Conservation (phyloP, 2,113 vertebrate species). For the Thryonomys swinderianus region DNA sequence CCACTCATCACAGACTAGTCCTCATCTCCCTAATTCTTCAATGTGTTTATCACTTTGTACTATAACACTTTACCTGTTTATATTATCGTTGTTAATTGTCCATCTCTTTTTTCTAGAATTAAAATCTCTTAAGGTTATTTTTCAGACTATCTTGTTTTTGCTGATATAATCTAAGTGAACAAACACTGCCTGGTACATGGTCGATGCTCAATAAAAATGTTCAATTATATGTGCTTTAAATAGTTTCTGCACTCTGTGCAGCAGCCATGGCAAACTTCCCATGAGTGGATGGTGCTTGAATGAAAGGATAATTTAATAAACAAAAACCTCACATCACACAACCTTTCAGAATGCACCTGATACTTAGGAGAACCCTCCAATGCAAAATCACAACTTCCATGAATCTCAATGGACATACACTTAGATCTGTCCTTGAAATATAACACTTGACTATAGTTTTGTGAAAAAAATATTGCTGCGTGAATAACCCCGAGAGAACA, state of each 20-base stretch:
- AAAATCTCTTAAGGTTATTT: not conserved
- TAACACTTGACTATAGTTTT: not conserved
- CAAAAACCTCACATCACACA: not conserved
- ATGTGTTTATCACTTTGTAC: fast-evolving
- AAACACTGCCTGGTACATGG: not conserved
- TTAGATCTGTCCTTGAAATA: not conserved
- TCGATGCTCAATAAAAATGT: not conserved
- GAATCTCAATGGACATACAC: not conserved
- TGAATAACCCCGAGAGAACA: not conserved
- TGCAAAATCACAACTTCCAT: not conserved
- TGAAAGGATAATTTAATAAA: not conserved
- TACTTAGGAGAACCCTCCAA: not conserved
- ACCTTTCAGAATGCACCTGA: not conserved
- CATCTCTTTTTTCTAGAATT: too few species aligned
- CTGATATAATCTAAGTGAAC: not conserved
- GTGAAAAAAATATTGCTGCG: not conserved
- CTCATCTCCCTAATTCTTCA: not conserved
- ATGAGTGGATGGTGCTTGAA: too few species aligned
- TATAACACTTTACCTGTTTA: not conserved
- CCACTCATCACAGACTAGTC: fast-evolving
- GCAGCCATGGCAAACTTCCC: not conserved
- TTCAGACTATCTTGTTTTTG: not conserved
- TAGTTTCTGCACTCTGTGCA: not conserved
- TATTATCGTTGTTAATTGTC: not conserved
- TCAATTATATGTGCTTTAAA: not conserved